These are phyloP conservation scores for Gryllus bimaculatus DNA, from an alignment of 1,140 invertebrate species.

Conservation along the genomic window DNA sequence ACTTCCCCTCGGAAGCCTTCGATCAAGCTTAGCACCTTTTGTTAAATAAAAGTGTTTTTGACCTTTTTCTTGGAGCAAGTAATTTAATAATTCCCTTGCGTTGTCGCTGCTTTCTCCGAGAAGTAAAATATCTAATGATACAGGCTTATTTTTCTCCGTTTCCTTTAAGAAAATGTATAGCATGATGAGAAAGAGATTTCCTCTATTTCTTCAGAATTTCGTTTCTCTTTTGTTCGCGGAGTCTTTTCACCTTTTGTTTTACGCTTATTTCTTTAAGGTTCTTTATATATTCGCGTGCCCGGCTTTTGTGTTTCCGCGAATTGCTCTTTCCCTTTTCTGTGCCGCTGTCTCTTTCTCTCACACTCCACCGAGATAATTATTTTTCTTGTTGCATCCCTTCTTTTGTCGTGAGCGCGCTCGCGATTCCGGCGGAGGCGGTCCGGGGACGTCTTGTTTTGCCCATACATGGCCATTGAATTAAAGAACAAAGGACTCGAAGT, in stretches of 20 bases:
- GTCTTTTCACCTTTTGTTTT: slow-evolving; percentile 13
- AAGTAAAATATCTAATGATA: background rate
- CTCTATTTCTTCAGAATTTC: slow-evolving; percentile 5
- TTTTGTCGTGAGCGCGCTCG: background rate
- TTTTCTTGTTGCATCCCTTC: slow-evolving; percentile 14
- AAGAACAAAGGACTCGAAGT: slow-evolving; percentile 12
- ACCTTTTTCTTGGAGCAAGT: background rate
- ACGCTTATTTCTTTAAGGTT: slow-evolving; percentile 14
- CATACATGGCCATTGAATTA: slow-evolving; percentile 15
- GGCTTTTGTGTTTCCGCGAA: slow-evolving; percentile 13
- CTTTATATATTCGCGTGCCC: slow-evolving; percentile 13
- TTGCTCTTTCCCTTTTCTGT: slow-evolving; percentile 2
- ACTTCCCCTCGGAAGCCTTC: background rate
- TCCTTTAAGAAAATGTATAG: background rate
- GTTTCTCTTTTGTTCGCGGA: slow-evolving; percentile 12
- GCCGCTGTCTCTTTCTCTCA: background rate
- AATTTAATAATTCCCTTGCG: background rate
- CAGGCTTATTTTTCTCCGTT: background rate
- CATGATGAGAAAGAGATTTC: slow-evolving; percentile 1
- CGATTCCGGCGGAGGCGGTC: background rate
- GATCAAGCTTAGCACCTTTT: background rate
- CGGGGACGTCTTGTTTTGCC: background rate
- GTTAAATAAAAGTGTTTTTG: background rate
- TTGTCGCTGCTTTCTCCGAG: background rate
- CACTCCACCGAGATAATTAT: slow-evolving; percentile 11